These are phyloP conservation scores for Oscheius sp. DNA, from an alignment of 2,888 invertebrate species.

Conservation along the genomic window DNA sequence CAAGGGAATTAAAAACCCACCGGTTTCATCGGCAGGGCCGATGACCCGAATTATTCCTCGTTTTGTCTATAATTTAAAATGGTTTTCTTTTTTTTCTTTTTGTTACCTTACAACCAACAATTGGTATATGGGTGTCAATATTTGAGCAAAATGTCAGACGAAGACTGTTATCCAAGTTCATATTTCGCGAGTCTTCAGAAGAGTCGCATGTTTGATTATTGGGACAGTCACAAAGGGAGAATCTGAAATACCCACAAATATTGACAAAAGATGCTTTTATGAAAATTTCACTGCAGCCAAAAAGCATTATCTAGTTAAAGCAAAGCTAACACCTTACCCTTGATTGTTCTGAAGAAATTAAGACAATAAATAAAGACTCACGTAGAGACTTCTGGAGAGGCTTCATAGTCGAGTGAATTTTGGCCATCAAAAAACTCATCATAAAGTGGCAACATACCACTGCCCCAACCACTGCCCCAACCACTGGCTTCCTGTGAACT, in stretches of 20 bases:
- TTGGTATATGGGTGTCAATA: slow-evolving; percentile 2
- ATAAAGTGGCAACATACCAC: slow-evolving; percentile 29
- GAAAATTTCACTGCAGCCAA: background rate
- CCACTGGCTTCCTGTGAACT: slow-evolving; percentile 15
- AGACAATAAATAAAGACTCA: too few relatives aligned
- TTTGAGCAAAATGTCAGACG: slow-evolving; percentile 25
- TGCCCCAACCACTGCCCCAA: slow-evolving; percentile 30
- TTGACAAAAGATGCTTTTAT: background rate
- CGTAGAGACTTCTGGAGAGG: slow-evolving; percentile 14
- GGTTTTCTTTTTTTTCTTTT: background rate
- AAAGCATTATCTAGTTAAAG: background rate
- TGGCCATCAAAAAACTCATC: slow-evolving; percentile 24
- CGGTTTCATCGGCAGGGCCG: slow-evolving; percentile 21
- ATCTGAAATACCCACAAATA: slow-evolving; percentile 5
- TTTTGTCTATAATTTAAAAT: slow-evolving; percentile 18
- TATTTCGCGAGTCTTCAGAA: slow-evolving; percentile 15
- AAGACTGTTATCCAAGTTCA: slow-evolving; percentile 18
- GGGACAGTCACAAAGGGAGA: slow-evolving; percentile 16
- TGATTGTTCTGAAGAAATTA: too few relatives aligned
- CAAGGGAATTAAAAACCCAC: background rate
- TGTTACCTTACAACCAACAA: slow-evolving; percentile 13
- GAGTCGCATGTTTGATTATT: slow-evolving; percentile 25
- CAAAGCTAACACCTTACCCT: too few relatives aligned
- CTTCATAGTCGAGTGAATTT: slow-evolving; percentile 20
- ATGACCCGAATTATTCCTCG: slow-evolving; percentile 24